These are phyloP conservation scores for Atta colombica DNA, from an alignment of 1,140 invertebrate genomes.

Conservation along the genomic window DNA sequence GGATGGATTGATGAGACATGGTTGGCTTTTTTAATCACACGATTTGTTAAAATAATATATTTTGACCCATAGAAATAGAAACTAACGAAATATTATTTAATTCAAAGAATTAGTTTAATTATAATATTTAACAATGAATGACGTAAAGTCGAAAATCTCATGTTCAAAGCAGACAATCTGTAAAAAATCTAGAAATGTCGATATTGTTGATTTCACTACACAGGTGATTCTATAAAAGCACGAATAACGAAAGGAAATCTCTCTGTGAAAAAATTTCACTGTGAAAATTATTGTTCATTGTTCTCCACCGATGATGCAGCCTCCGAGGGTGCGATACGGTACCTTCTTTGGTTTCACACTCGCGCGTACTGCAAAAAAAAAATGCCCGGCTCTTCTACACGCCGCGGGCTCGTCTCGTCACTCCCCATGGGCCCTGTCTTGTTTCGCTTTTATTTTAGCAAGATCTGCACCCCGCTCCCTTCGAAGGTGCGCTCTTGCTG, in stretches of 20 bases:
- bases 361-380: slow-evolving; percentile 74
- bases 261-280: not conserved
- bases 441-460: slow-evolving; percentile 85
- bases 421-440: slow-evolving; percentile 75
- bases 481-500: slow-evolving; percentile 56
- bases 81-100: no score
- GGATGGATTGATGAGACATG: no score
- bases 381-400: slow-evolving; percentile 72
- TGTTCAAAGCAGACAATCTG: not conserved
- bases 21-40: no score
- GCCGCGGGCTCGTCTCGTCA: slow-evolving; percentile 65
- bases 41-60: no score
- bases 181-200: not conserved
- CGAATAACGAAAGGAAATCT: not conserved
- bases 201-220: not conserved
- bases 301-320: not conserved
- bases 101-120: no score
- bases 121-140: not conserved
- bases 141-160: not conserved
- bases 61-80: no score
- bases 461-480: slow-evolving; percentile 74
- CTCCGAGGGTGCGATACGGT: slow-evolving; percentile 24
- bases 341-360: slow-evolving; percentile 77
- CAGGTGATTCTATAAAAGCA: not conserved
- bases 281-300: not conserved